Conservation (phyloP, 1,140 invertebrate species). For the Macrosteles quadrilineatus region DNA sequence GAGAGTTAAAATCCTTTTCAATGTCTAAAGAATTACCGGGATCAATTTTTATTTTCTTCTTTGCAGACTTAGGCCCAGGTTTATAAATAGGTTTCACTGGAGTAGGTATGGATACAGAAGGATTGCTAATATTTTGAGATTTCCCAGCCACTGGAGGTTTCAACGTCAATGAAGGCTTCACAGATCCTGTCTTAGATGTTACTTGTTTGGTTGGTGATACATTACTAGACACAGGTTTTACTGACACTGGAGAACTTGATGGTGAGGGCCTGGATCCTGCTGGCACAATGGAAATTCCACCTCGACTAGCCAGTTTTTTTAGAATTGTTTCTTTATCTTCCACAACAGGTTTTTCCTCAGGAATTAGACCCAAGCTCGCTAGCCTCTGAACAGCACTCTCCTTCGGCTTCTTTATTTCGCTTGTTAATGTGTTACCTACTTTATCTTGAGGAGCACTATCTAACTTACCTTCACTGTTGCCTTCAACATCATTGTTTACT, state of each 20-base stretch:
- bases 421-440: not conserved
- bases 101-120: not conserved
- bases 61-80: not conserved
- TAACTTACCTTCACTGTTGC: not conserved
- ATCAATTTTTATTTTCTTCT: constrained; percentile 15
- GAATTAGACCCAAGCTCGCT: not conserved
- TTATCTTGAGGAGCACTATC: not conserved
- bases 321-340: constrained; percentile 5
- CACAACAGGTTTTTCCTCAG: not conserved
- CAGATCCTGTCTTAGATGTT: not conserved
- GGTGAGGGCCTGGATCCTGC: not conserved
- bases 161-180: no score
- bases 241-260: not conserved
- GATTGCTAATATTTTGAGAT: no score
- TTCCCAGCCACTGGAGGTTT: no score
- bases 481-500: not conserved
- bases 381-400: not conserved
- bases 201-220: no score
- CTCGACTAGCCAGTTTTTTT: not conserved
- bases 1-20: constrained; percentile 4
- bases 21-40: not conserved
- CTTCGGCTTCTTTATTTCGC: not conserved
- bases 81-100: not conserved
- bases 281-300: not conserved
- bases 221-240: not conserved